A percentile compares a stretch with the other conserved stretches of the same genome.
These are phyloP conservation scores for Panonychus citri DNA, from an alignment of 1,140 invertebrate genomes.

Conservation along the genomic window DNA sequence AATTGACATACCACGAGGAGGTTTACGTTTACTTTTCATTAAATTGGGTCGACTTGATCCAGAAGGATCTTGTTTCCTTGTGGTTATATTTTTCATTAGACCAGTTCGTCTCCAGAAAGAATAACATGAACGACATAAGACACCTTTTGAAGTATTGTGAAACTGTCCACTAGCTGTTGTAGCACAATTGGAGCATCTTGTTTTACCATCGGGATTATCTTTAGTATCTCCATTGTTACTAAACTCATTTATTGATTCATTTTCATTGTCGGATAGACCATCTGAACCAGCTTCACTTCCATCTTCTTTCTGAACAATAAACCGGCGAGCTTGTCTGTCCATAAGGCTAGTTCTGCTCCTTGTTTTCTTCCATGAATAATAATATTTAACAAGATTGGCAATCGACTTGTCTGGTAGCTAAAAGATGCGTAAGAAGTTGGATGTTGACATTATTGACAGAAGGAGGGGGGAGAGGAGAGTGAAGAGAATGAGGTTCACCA, in stretches of 20 bases:
- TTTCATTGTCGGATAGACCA: conserved; percentile 54
- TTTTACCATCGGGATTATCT: neutral
- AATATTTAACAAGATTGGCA: conserved; percentile 84
- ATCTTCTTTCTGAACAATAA: conserved; percentile 6
- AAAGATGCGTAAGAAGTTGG: conserved; percentile 20
- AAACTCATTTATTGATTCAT: conserved; percentile 22
- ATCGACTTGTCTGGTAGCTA: conserved; percentile 89
- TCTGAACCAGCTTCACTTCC: conserved; percentile 38
- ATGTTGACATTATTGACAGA: too few relatives aligned
- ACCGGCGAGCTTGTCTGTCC: conserved; percentile 49
- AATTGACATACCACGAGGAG: conserved; percentile 85
- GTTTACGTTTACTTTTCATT: conserved; percentile 51
- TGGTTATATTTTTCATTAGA: conserved; percentile 43
- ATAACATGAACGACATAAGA: conserved; percentile 6
- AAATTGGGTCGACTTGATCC: conserved; percentile 22
- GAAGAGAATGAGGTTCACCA: too few relatives aligned
- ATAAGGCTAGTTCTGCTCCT: conserved; percentile 70
- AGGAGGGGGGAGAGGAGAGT: too few relatives aligned
- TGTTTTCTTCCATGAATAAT: conserved; percentile 95
- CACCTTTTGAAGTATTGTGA: conserved; percentile 2
- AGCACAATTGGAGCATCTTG: neutral
- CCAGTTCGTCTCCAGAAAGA: conserved; percentile 39
- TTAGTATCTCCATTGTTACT: neutral
- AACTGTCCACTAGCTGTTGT: conserved; percentile 3
- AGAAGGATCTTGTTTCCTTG: conserved; percentile 24